Percentiles rank a stretch among this genome's conserved stretches.
phyloP scores from a whole-genome alignment of 2,113 vertebrate species.

The Dipodomys spectabilis region DNA sequence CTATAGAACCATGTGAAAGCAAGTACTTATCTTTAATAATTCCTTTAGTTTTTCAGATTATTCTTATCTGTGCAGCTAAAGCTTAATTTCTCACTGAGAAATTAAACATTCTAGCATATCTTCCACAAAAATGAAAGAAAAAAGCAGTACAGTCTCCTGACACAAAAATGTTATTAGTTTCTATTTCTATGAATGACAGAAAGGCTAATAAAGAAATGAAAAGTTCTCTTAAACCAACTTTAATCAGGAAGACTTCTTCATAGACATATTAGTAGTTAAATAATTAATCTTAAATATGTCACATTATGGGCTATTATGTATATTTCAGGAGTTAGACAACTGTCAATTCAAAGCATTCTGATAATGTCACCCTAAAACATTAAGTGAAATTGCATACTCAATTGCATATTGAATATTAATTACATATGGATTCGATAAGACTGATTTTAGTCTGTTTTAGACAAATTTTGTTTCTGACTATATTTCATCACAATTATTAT shows the following conservation, averaged over 20 bases:
- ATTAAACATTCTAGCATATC: background rate
- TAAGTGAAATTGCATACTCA: slow-evolving; percentile 1
- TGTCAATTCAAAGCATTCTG: slow-evolving; percentile 29
- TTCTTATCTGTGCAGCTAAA: background rate
- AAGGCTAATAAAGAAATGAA: slow-evolving; percentile 42
- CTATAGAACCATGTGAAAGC: background rate
- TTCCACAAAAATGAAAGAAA: slow-evolving; percentile 33
- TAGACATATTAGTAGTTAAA: background rate
- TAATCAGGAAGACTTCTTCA: slow-evolving; percentile 52
- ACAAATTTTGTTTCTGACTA: slow-evolving; percentile 31
- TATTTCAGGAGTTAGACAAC: background rate
- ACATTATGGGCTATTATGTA: background rate
- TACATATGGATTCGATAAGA: background rate
- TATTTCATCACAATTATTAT: slow-evolving; percentile 14
- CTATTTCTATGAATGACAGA: slow-evolving; percentile 21
- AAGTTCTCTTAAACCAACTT: slow-evolving; percentile 25
- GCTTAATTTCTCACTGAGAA: background rate
- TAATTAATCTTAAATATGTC: background rate
- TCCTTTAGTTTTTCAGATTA: slow-evolving; percentile 55
- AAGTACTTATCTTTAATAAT: slow-evolving; percentile 53
- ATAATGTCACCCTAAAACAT: background rate
- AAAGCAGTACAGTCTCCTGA: background rate
- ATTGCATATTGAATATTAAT: too few species aligned
- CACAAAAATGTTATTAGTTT: slow-evolving; percentile 42
- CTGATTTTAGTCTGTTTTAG: background rate